phyloP scores from a whole-genome alignment of 1,140 invertebrate genomes.

The Papilio aristodemus region DNA sequence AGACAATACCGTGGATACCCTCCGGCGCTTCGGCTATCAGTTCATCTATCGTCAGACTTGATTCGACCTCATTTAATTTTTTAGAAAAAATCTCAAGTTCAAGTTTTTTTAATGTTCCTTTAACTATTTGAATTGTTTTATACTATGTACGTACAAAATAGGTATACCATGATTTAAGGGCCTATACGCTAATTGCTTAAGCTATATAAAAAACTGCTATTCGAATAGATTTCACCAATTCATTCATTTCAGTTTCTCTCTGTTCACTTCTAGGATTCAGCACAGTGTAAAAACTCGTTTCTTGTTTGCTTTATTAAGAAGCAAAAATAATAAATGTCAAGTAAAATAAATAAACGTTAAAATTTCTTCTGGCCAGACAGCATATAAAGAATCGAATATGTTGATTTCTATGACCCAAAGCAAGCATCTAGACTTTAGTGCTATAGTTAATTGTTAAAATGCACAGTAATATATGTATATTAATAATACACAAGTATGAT shows the following conservation, averaged over 20 bases:
- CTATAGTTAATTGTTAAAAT: too few species aligned
- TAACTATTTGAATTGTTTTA: neutral
- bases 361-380: too few species aligned
- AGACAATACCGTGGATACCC: slow-evolving; percentile 41
- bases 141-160: neutral
- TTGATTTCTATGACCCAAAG: too few species aligned
- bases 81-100: slow-evolving; percentile 33
- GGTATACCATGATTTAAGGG: neutral
- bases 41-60: slow-evolving; percentile 35
- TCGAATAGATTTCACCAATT: too few species aligned
- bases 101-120: slow-evolving; percentile 17
- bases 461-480: neutral
- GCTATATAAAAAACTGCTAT: neutral
- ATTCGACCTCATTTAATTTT: slow-evolving; percentile 52
- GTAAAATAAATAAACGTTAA: too few species aligned
- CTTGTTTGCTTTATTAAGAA: too few species aligned
- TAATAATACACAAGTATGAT: neutral
- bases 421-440: too few species aligned
- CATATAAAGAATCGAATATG: too few species aligned
- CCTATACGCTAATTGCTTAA: neutral
- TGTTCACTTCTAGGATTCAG: too few species aligned
- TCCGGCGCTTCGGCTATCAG: slow-evolving; percentile 45
- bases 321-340: too few species aligned
- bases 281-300: too few species aligned
- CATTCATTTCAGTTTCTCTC: too few species aligned